phyloP scores from a whole-genome alignment of 1,140 invertebrate genomes.

The Neodiprion lecontei region DNA sequence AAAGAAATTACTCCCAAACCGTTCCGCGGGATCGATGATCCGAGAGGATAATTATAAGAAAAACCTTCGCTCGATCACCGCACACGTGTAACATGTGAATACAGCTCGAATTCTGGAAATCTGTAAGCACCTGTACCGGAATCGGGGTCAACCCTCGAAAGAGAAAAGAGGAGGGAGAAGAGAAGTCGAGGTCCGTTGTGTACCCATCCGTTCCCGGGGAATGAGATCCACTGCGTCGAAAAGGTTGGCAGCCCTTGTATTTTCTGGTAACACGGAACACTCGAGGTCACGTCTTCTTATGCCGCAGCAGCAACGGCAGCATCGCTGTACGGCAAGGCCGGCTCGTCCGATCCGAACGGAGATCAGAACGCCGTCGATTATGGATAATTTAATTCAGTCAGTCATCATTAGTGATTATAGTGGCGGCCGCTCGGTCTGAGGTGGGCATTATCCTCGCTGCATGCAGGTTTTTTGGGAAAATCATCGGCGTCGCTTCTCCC shows the following conservation, averaged over 20 bases:
- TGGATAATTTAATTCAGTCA: slow-evolving; percentile 58
- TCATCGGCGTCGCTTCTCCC: neutral
- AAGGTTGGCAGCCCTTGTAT: slow-evolving; percentile 25
- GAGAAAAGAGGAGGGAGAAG: neutral
- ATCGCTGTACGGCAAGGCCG: neutral
- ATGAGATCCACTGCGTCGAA: slow-evolving; percentile 34
- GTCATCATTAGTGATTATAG: slow-evolving; percentile 52
- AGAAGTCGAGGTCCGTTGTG: neutral
- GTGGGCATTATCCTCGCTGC: slow-evolving; percentile 16
- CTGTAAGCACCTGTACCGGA: slow-evolving; percentile 31
- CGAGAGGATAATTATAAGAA: neutral
- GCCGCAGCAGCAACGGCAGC: slow-evolving; percentile 28
- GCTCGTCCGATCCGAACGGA: slow-evolving; percentile 7
- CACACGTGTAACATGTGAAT: neutral
- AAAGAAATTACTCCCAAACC: neutral
- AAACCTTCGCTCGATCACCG: neutral
- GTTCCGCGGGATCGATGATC: slow-evolving; percentile 12
- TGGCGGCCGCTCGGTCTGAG: slow-evolving; percentile 22
- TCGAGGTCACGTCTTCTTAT: slow-evolving; percentile 41
- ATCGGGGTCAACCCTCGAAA: too few species aligned
- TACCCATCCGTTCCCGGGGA: neutral
- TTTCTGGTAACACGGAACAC: slow-evolving; percentile 18
- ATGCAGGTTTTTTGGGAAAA: neutral
- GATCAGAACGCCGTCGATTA: slow-evolving; percentile 43
- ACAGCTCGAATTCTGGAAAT: slow-evolving; percentile 14